Evolutionary conservation across 2,113 vertebrate species (phyloP), one percentile per base, ranked within the genome.

Genomic region (Pangasianodon hypophthalmus): DNA sequence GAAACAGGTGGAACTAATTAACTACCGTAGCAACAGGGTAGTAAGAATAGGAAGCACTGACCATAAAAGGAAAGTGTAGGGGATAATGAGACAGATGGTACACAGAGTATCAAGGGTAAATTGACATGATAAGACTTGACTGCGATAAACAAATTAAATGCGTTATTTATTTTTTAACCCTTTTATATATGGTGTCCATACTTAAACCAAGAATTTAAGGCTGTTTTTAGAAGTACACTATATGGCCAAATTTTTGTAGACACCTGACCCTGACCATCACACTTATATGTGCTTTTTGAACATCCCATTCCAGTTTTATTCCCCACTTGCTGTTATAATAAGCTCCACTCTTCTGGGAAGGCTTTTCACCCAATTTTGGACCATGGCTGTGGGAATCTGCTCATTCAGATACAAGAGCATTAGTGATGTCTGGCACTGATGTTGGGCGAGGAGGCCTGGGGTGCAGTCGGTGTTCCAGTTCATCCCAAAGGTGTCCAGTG

Each of bases 1-100:
- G 81, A 83, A 83, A 56, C 81, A 83, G 81, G 81, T 82, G 81
- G 52, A 58, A 83, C 52, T 83, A 83, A 83, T 83, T 37, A 58
- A 83, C 52, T 37, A 41, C 18, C 3, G 7, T 83, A 37, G 52
- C 52, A 58, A 83, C 19, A 37, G n/a, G 1, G 18, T 41, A 37
- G 21, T 41, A 83, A 83, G 52, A 58, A 58, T n/a, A 83, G 81
- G 81, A 83, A 58, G 81, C 52, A 41, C 16, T 37, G 81, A 58
- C 52, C 52, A 83, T 56, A 58, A 83, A 56, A 41, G 52, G 81
- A 56, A 83, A 83, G 81, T 11, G 32, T 37, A 5, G 21, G 19
- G 50, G 18, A 37, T 58, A 83, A 83, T 58, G 18, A 83, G 81
- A 37, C 81, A 58, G 80, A 83, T 83, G 80, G n/a, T 83, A 16